Percentiles rank a stretch among this genome's conserved stretches.
Evolutionary conservation across 2,113 vertebrate genomes (phyloP).

Genomic region (Piaya cayana): DNA sequence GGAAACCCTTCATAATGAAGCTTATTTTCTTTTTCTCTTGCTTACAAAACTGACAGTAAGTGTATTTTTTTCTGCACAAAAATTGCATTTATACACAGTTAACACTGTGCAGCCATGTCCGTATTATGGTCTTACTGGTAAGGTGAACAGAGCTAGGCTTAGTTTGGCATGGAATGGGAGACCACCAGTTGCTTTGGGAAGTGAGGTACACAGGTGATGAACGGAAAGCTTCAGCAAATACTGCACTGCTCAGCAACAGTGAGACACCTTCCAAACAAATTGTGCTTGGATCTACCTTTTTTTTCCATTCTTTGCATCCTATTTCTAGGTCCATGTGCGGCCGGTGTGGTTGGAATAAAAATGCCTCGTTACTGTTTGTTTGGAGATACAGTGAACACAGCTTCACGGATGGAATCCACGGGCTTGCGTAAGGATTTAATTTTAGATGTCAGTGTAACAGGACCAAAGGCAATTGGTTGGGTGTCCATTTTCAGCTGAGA

Average conservation of each 20-base stretch:
- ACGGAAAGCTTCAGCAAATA: background rate
- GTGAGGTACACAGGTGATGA: background rate
- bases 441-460: background rate
- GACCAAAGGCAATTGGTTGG: background rate
- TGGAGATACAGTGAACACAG: conserved; percentile 93
- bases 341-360: conserved; percentile 95
- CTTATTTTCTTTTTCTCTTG: background rate
- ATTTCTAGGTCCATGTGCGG: conserved; percentile 88
- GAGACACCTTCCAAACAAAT: background rate
- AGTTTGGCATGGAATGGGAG: background rate
- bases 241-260: background rate
- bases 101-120: background rate
- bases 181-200: background rate
- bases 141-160: background rate
- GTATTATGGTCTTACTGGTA: background rate
- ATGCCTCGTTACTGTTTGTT: conserved; percentile 97
- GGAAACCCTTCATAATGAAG: background rate
- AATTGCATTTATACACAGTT: background rate
- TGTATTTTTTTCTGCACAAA: background rate
- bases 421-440: conserved; percentile 87
- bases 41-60: background rate
- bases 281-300: background rate
- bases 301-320: background rate
- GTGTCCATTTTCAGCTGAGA: conserved; percentile 56
- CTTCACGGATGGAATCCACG: conserved; percentile 96